Conservation (phyloP, 2,113 vertebrate species). For the Bungarus multicinctus region DNA sequence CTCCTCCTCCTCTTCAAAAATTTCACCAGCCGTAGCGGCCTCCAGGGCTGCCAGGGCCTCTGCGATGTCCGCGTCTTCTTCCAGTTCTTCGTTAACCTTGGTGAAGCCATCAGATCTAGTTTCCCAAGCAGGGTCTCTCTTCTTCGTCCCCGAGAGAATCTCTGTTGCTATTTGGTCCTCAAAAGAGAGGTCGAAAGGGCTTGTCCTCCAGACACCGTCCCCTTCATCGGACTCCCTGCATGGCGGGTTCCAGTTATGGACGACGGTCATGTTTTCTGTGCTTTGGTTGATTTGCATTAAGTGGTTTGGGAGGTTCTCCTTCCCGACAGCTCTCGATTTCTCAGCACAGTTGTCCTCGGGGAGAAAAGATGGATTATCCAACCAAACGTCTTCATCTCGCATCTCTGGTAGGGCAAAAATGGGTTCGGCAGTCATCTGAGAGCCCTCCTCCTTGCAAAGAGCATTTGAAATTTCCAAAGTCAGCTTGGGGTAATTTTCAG, state of each 20-base stretch:
- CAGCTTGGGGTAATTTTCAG: not conserved
- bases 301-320: not conserved
- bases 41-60: slow-evolving; percentile 91
- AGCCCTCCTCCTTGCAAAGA: not conserved
- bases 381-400: not conserved
- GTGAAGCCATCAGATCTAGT: not conserved
- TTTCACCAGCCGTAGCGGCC: slow-evolving; percentile 89
- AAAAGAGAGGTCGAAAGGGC: not conserved
- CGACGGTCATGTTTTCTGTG: not conserved
- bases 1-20: slow-evolving; percentile 62
- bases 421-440: not conserved
- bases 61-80: slow-evolving; percentile 86
- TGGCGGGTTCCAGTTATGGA: not conserved
- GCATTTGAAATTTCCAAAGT: not conserved
- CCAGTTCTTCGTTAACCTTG: not conserved
- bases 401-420: not conserved
- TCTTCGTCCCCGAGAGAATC: not conserved
- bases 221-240: not conserved
- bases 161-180: not conserved
- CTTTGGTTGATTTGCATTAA: not conserved
- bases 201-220: not conserved
- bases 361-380: slow-evolving; percentile 48
- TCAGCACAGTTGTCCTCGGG: not conserved
- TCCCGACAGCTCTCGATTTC: not conserved
- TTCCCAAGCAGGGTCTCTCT: not conserved